A percentile compares a stretch with the other conserved stretches of the same genome.
Evolutionary conservation across 2,113 vertebrate genomes (phyloP).

Genomic region (Dasyprocta punctata): DNA sequence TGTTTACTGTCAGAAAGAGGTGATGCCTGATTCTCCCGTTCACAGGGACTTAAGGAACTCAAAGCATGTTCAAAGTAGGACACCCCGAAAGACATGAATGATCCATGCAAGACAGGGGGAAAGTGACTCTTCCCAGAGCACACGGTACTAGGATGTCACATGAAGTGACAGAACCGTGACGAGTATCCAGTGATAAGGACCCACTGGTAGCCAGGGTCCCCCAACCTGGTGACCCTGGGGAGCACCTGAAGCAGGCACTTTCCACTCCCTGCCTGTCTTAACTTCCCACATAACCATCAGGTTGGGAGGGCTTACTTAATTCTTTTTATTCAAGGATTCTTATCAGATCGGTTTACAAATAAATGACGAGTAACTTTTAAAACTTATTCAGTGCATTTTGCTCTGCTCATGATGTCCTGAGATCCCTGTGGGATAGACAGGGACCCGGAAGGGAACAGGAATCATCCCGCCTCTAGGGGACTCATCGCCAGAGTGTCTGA

Average conservation of each 20-base stretch:
- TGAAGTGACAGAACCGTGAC: not conserved
- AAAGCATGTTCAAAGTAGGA: not conserved
- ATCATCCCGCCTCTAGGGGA: not conserved
- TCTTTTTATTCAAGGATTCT: not conserved
- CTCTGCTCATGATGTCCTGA: not conserved
- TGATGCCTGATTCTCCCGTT: not conserved
- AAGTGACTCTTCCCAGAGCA: not conserved
- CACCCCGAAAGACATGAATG: not conserved
- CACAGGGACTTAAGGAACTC: not conserved
- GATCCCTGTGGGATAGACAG: not conserved
- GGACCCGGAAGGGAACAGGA: not conserved
- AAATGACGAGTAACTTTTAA: not conserved
- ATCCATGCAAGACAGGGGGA: not conserved
- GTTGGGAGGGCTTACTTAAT: not conserved
- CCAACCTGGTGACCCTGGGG: not conserved
- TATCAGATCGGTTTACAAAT: not conserved
- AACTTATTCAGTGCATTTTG: not conserved
- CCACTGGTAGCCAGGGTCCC: not conserved
- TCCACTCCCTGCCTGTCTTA: not conserved
- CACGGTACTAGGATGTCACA: not conserved
- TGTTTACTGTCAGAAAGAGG: not conserved
- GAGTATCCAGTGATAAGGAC: not conserved
- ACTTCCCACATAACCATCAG: not conserved
- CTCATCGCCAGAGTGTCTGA: not conserved
- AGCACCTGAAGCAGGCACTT: not conserved